Base-by-base conservation (phyloP, 53 echinoderm and acorn worm genomes). In the Paracentrotus lividus region DNA sequence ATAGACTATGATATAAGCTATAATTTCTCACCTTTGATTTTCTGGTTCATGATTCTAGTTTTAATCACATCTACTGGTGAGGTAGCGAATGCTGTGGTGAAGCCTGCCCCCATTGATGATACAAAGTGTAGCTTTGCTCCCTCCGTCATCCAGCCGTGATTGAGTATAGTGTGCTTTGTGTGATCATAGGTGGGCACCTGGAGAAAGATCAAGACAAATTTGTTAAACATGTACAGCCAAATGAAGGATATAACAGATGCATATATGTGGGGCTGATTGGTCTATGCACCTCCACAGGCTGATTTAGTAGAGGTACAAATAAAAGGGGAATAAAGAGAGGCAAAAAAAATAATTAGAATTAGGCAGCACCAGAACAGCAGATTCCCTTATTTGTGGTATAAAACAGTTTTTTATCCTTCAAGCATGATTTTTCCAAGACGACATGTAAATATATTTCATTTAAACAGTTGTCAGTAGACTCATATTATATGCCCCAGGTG, bases 11-110 rank as follows among this genome's bases (percentile, higher is more conserved):
- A 72, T 72, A 72, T 36, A 18, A 18, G 64, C 64, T 64, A 3
- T 85, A 0, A 86, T 45, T 86, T 67, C 94, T 93, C 40, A 99
- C 99, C 99, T 94, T 95, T 95, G 36, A 99, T 99, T 85, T 97
- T 95, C 92, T 99, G 99, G 85, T 97, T 99, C 99, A 99, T 99
- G 45, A 99, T 92, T 88, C 99, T 95, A 2, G 99, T 99, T 88
- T 99, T 99, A 85, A 99, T 90, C 44, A 99, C 97, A 90, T 99
- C 99, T 8, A 97, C 95, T 9, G 99, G 99, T 34, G 97, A 99
- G 43, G 99, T 95, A 31, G 96, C 95, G 9, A 95, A 38, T 4
- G 99, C 96, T 53, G 95, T 93, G 94, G 97, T 96, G 86, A 99
- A 97, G 23, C 99, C 99, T 65, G 99, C 96, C 29, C 94, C 90